Evolutionary conservation across 2,113 vertebrate genomes (phyloP).

Genomic region (Oreotrochilus melanogaster): DNA sequence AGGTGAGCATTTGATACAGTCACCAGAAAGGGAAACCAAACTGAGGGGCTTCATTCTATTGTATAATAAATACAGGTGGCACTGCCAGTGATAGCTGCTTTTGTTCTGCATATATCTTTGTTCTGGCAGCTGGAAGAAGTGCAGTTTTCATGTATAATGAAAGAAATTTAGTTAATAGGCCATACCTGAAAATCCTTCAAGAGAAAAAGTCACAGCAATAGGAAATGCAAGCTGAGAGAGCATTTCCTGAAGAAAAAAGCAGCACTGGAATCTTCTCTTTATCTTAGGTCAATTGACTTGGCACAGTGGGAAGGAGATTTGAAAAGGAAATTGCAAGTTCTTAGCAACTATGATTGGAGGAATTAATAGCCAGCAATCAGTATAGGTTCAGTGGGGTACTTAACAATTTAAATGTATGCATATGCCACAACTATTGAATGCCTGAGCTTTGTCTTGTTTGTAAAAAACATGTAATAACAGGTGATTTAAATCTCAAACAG

Average conservation of each 20-base stretch:
- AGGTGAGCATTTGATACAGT: conserved; percentile 14
- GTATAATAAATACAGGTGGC: conserved; percentile 63
- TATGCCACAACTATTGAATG: background rate
- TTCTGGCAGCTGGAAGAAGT: conserved; percentile 68
- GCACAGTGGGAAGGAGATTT: conserved; percentile 42
- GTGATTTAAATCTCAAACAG: conserved; percentile 12
- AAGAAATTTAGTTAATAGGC: conserved; percentile 64
- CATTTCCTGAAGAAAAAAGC: background rate
- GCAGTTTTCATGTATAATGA: conserved; percentile 55
- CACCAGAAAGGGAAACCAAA: conserved; percentile 31
- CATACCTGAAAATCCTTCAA: conserved; percentile 52
- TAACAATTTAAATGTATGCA: conserved; percentile 37
- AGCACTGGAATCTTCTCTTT: conserved; percentile 62
- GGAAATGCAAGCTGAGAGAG: conserved; percentile 31
- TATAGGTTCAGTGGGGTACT: conserved; percentile 9
- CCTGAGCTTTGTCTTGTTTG: conserved; percentile 37
- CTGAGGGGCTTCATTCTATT: background rate
- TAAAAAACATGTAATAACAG: conserved; percentile 34
- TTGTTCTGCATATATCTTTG: conserved; percentile 64
- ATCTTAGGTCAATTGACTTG: conserved; percentile 51
- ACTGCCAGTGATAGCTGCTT: conserved; percentile 14
- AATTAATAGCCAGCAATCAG: conserved; percentile 57
- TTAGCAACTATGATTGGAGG: conserved; percentile 52
- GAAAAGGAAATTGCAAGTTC: conserved; percentile 66
- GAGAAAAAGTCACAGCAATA: conserved; percentile 35